Conservation (phyloP, 2,888 invertebrate genomes). For the Drosophila mulleri region DNA sequence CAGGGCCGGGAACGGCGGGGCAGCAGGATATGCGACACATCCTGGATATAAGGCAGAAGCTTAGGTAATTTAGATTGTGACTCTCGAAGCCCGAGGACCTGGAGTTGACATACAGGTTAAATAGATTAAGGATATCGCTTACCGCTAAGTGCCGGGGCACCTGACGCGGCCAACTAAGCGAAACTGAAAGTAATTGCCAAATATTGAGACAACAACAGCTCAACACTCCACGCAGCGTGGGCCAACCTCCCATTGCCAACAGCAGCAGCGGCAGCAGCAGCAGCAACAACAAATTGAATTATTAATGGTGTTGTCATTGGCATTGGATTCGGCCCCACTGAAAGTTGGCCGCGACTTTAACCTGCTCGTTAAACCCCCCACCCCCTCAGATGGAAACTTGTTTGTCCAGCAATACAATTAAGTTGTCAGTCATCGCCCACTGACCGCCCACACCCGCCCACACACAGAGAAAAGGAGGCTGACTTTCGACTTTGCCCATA, state of each 20-base stretch:
- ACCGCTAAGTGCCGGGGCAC: conserved; percentile 60
- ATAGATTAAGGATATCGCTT: conserved; percentile 79
- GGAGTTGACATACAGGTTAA: conserved; percentile 71
- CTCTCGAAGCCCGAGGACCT: conserved; percentile 9
- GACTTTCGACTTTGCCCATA: conserved; percentile 47
- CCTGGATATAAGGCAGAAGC: conserved; percentile 53
- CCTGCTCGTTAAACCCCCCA: conserved; percentile 43
- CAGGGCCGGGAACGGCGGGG: neutral
- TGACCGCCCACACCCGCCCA: conserved; percentile 20
- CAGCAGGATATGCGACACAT: conserved; percentile 60
- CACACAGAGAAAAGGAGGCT: conserved; percentile 26
- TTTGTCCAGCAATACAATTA: conserved; percentile 73
- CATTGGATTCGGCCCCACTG: conserved; percentile 39
- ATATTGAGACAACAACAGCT: conserved; percentile 69
- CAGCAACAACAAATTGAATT: conserved; percentile 68
- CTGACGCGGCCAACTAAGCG: conserved; percentile 38
- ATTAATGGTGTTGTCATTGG: conserved; percentile 77
- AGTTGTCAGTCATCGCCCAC: conserved; percentile 71
- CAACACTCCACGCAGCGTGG: conserved; percentile 17
- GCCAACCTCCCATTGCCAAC: conserved; percentile 25
- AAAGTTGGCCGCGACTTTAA: conserved; percentile 62
- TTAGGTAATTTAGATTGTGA: conserved; percentile 74
- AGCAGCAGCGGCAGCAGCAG: neutral
- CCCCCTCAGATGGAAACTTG: conserved; percentile 48
- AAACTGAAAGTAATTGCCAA: conserved; percentile 77